Evolutionary conservation across 2,888 invertebrate genomes (phyloP).

Genomic region (Deilephila porcellus): DNA sequence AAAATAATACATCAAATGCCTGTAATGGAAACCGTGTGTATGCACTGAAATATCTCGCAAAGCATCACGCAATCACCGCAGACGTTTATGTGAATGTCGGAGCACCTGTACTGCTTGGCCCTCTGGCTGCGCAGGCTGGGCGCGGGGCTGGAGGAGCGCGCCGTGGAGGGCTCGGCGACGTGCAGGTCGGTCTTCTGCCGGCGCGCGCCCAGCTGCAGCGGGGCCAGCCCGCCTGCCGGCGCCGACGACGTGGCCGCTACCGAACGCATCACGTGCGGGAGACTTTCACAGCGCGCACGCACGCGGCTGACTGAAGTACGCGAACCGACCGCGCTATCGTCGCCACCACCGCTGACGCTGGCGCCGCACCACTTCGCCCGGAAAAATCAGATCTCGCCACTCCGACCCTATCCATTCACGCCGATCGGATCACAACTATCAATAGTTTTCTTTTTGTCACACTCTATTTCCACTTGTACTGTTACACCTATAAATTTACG

Average conservation of each 20-base stretch:
- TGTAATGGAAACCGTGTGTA: slow-evolving; percentile 26
- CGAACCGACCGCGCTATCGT: slow-evolving; percentile 65
- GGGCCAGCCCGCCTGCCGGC: slow-evolving; percentile 44
- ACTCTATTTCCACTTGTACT: slow-evolving; percentile 71
- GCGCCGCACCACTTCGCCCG: slow-evolving; percentile 70
- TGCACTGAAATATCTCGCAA: slow-evolving; percentile 44
- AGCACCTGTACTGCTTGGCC: slow-evolving; percentile 81
- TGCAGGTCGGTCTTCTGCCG: slow-evolving; percentile 84
- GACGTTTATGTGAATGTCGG: slow-evolving; percentile 41
- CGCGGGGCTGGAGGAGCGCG: slow-evolving; percentile 74
- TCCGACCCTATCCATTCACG: slow-evolving; percentile 81
- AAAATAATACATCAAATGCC: slow-evolving; percentile 19
- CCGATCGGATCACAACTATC: slow-evolving; percentile 72
- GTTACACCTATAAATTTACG: slow-evolving; percentile 51
- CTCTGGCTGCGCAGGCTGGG: slow-evolving; percentile 84
- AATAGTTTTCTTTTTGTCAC: slow-evolving; percentile 74
- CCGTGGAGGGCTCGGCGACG: slow-evolving; percentile 72
- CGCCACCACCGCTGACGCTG: slow-evolving; percentile 59
- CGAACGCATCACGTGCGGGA: slow-evolving; percentile 75
- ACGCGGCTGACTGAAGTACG: slow-evolving; percentile 75
- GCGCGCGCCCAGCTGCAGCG: slow-evolving; percentile 76
- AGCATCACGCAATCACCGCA: slow-evolving; percentile 48
- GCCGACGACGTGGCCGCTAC: slow-evolving; percentile 58
- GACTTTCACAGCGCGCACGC: slow-evolving; percentile 82
- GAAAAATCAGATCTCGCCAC: slow-evolving; percentile 77